Evolutionary conservation across 2,797 vertebrate genomes (phyloP).

Genomic region (Hydrolagus colliei): DNA sequence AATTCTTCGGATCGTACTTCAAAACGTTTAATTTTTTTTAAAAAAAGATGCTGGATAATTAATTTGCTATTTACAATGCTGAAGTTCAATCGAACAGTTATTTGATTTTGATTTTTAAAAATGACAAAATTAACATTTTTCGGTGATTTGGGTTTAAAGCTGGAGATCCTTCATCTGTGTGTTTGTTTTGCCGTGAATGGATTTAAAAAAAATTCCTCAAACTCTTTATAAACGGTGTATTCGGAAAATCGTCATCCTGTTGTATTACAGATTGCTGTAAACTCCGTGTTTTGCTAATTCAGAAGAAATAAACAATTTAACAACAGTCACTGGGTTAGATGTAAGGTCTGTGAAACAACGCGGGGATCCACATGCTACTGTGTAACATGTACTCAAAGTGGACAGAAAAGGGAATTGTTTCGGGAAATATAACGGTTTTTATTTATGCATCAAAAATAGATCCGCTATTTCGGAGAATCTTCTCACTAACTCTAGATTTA

Average conservation of each 20-base stretch:
- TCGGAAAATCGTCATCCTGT: not conserved
- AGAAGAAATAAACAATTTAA: constrained; percentile 16
- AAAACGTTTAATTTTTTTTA: too few species aligned
- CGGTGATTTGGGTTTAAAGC: not conserved
- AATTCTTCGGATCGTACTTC: too few species aligned
- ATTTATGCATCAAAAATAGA: not conserved
- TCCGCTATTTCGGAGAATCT: not conserved
- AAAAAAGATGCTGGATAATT: too few species aligned
- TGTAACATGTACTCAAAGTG: not conserved
- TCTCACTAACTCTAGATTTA: not conserved
- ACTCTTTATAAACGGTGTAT: not conserved
- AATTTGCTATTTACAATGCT: too few species aligned
- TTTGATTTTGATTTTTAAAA: too few species aligned
- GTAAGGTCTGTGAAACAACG: too few species aligned
- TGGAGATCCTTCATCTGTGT: not conserved
- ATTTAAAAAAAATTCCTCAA: not conserved
- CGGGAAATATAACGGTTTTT: not conserved
- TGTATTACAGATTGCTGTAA: not conserved
- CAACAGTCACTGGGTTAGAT: not conserved
- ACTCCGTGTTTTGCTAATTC: not conserved
- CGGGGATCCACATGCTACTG: not conserved
- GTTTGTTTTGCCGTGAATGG: not conserved
- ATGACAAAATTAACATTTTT: too few species aligned
- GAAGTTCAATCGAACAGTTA: too few species aligned
- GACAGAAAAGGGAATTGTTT: not conserved